Percentiles rank a stretch among this genome's conserved stretches.
Evolutionary conservation across 1,140 invertebrate genomes (phyloP).

Genomic region (Lasaia peninsularis): DNA sequence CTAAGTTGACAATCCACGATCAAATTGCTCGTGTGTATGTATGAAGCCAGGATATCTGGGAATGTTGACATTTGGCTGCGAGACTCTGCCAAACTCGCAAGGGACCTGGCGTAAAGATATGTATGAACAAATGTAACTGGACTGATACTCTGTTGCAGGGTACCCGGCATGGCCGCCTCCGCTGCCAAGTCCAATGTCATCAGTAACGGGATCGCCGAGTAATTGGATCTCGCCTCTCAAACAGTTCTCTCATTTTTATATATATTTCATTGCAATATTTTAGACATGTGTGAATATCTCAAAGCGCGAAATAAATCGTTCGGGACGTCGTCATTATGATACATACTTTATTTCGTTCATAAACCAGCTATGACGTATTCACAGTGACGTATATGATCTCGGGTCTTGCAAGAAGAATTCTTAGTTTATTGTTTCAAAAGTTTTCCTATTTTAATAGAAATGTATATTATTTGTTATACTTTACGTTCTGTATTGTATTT

Average conservation of each 20-base stretch:
- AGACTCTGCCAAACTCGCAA: too few species aligned
- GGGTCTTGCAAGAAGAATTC: conserved; percentile 43
- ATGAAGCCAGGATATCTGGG: too few species aligned
- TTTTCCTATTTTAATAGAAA: conserved; percentile 45
- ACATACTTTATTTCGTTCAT: conserved; percentile 27
- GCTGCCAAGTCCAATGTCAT: conserved; percentile 41
- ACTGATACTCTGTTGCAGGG: conserved; percentile 27
- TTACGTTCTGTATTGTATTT: conserved; percentile 33
- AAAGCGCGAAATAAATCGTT: conserved; percentile 54
- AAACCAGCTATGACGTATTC: conserved; percentile 54
- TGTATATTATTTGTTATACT: conserved; percentile 58
- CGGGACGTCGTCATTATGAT: conserved; percentile 40
- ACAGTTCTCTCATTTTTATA: conserved; percentile 1
- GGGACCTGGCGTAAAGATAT: too few species aligned
- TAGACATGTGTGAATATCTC: conserved; percentile 54
- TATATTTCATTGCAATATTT: conserved; percentile 40
- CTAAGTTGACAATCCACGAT: too few species aligned
- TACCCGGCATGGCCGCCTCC: conserved; percentile 30
- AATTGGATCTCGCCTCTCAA: conserved; percentile 15
- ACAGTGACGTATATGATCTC: conserved; percentile 58
- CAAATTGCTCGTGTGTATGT: too few species aligned
- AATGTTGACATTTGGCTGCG: too few species aligned
- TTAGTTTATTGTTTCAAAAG: conserved; percentile 42
- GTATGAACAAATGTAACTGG: too few species aligned
- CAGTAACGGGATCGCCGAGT: conserved; percentile 56